phyloP scores from a whole-genome alignment of 2,888 invertebrate species.

The Tyria jacobaeae region DNA sequence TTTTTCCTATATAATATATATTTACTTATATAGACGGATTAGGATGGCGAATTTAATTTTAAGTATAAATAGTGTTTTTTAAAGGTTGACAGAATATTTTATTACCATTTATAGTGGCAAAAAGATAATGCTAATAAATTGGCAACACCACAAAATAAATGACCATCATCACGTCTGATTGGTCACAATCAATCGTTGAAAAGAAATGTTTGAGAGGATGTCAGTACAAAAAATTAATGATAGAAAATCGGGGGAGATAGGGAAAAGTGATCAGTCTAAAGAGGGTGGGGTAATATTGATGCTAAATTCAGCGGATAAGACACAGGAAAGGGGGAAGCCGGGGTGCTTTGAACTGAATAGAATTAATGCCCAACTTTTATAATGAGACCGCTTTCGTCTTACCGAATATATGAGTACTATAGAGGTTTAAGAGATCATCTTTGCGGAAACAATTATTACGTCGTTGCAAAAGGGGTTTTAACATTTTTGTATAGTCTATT shows the following conservation, averaged over 20 bases:
- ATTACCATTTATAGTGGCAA: not conserved
- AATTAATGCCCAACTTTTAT: conserved; percentile 32
- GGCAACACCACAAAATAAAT: conserved; percentile 58
- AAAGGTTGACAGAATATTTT: not conserved
- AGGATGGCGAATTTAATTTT: too few relatives aligned
- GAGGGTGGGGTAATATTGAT: conserved; percentile 60
- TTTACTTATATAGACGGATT: too few relatives aligned
- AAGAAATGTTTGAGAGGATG: conserved; percentile 58
- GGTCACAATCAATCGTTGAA: conserved; percentile 68
- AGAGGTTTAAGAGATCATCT: not conserved
- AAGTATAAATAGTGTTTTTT: not conserved
- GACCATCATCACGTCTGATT: conserved; percentile 66
- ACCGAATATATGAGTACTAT: conserved; percentile 1
- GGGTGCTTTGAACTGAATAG: conserved; percentile 34
- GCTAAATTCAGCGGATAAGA: conserved; percentile 57
- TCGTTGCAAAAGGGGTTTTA: not conserved
- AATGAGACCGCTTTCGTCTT: conserved; percentile 33
- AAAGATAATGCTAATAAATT: conserved; percentile 53
- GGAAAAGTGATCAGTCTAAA: conserved; percentile 53
- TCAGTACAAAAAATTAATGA: conserved; percentile 74
- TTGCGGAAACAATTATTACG: conserved; percentile 3
- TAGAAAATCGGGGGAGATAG: conserved; percentile 68
- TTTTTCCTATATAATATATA: too few relatives aligned
- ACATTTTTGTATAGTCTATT: not conserved
- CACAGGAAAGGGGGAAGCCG: conserved; percentile 43